Base-by-base conservation (phyloP, 2,888 invertebrate species). In the Eupithecia tripunctaria region DNA sequence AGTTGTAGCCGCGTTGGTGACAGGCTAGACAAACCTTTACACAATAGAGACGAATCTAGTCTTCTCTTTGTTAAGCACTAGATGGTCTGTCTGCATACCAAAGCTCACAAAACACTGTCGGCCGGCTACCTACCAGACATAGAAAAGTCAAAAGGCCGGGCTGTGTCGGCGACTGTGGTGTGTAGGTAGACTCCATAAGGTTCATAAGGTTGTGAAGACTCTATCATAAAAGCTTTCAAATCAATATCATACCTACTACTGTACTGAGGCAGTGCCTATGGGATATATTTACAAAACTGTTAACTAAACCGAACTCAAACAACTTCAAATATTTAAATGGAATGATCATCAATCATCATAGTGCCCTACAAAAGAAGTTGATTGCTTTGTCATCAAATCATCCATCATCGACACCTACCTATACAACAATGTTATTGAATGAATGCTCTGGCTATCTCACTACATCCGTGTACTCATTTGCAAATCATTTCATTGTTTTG, bases 401-500 rank as follows among this genome's bases (percentile, higher is more conserved):
- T 41, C 63, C 5, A 64, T 21, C 47, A 59, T n/a, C 3, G 68
- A 18, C 29, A 60, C 29, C 15, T 27, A 8, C n/a, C n/a, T n/a
- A n/a, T n/a, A n/a, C 15, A 32, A 63, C 62, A 63, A 63, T 64
- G 15, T 41, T 14, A 14, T 63, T 63, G 21, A 41, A 6, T 64
- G 63, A 62, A 29, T 36, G 21, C 38, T 64, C 36, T 12, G n/a
- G 21, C 4, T n/a, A 18, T 12, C 36, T 41, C 21, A 36, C 64
- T 63, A 41, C 64, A 25, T 64, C 38, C 21, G 64, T 66, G 60
- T 15, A 27, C 29, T 32, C 67, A 63, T 56, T 51, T 51, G 69
- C 29, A 68, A 69, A 73, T 67, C 47, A 41, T 47, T n/a, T 62
- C 63, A 69, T 73, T 73, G 72, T 73, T 69, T 68, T 27, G 14